Percentiles rank a stretch among this genome's conserved stretches.
Conservation (phyloP, 2,888 invertebrate species). For the Saturnia pavonia region DNA sequence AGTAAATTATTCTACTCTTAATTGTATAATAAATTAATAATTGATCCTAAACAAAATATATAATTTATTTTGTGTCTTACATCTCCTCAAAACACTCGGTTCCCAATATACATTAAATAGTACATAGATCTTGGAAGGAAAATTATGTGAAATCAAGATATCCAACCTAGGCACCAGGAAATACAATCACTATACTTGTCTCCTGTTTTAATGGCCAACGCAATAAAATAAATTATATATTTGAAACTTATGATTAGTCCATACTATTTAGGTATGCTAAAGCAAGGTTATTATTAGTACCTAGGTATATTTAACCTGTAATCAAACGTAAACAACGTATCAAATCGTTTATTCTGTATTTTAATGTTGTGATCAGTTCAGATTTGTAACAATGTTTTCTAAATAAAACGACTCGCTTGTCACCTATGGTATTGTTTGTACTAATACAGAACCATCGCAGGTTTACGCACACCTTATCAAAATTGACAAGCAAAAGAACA, state of each 20-base stretch:
- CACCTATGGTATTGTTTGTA: too few species aligned
- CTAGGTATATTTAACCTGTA: not conserved
- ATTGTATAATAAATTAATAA: not conserved
- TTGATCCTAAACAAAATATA: not conserved
- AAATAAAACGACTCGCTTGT: too few species aligned
- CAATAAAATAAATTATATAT: not conserved
- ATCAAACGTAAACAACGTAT: not conserved
- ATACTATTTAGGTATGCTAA: not conserved
- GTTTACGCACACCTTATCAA: too few species aligned
- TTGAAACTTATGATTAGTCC: not conserved
- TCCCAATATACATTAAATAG: not conserved
- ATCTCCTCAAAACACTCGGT: not conserved
- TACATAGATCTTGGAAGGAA: not conserved
- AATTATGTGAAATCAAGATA: slow-evolving; percentile 8
- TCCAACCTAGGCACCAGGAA: not conserved
- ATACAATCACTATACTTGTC: not conserved
- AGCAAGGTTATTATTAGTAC: not conserved
- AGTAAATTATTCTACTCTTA: too few species aligned
- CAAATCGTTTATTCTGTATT: not conserved
- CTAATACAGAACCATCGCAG: too few species aligned
- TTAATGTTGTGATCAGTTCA: not conserved
- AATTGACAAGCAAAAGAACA: too few species aligned
- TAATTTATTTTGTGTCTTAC: not conserved
- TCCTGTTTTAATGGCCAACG: not conserved
- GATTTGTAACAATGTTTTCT: not conserved